Base-by-base conservation (phyloP, 2,888 invertebrate genomes). In the Escarpia spicata region DNA sequence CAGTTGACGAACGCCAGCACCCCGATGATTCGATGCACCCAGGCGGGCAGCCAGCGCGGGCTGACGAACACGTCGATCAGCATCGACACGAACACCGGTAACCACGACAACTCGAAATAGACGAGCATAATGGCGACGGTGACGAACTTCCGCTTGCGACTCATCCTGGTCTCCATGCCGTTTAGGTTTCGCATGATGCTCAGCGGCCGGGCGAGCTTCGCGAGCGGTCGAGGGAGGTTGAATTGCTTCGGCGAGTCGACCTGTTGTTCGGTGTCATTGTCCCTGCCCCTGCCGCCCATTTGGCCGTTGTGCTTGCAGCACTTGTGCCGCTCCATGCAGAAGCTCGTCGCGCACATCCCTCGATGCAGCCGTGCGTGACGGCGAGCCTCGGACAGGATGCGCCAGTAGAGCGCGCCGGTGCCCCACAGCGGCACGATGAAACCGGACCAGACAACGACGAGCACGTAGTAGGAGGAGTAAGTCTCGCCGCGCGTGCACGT, bases 71-170 rank as follows among this genome's bases (percentile, higher is more conserved):
- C 92, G 52, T 91, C 92, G 37, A 91, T 44, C 26, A 91, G 43
- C 44, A 91, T 91, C 58, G 52, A 52, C 37, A 91, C 92, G 52
- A 91, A 91, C 37, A 91, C 52, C 10, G 92, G 92, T n/a, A 91
- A 26, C 92, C 92, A 91, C 6, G 92, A 91, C 52, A 91, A 15
- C 92, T 91, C 45, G 52, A 91, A 91, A n/a, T 91, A 91, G 9
- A 52, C 92, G 44, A 91, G 58, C 37, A 91, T 91, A n/a, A 91
- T 91, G 37, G 52, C 37, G 37, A 91, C 58, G 26, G 92, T 91
- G 37, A 37, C 52, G 92, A 91, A 91, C 75, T 75, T 75, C 75
- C 75, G 75, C 75, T 75, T 75, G 26, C 75, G 75, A n/a, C 75
- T 75, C 26, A 75, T 26, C n/a, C 26, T 26, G 6, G 75, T 75